A percentile compares a stretch with the other conserved stretches of the same genome.
Conservation (phyloP, 2,113 vertebrate genomes). For the Xerus inauris region DNA sequence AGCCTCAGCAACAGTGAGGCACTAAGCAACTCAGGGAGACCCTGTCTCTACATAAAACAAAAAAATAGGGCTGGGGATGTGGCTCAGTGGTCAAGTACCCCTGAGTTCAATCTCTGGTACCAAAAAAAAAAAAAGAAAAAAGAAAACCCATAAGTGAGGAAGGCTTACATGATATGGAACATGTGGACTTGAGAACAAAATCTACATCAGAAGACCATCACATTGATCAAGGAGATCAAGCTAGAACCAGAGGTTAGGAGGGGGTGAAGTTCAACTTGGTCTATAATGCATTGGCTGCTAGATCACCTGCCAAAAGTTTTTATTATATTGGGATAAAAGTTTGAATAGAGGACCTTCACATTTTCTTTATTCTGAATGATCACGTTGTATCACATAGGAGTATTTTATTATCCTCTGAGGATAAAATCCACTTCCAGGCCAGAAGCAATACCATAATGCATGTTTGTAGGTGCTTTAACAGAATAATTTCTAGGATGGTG, state of each 20-base stretch:
- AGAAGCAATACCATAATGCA: background rate
- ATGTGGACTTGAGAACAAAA: background rate
- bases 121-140: no score
- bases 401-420: background rate
- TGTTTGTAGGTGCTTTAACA: background rate
- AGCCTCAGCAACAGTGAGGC: no score
- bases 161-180: background rate
- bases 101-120: no score
- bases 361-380: constrained; percentile 19
- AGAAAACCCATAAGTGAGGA: background rate
- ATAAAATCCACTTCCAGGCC: background rate
- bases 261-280: background rate
- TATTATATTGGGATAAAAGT: background rate
- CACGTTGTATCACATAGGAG: background rate
- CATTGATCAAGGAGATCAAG: background rate
- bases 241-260: background rate
- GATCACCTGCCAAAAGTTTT: background rate
- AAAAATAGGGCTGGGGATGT: no score
- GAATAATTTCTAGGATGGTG: background rate
- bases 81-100: no score
- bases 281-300: background rate
- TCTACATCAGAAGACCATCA: background rate
- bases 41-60: no score
- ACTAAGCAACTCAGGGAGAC: no score
- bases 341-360: background rate